Conservation (phyloP, 2,797 vertebrate genomes). For the Heteromormyrus szaboi region DNA sequence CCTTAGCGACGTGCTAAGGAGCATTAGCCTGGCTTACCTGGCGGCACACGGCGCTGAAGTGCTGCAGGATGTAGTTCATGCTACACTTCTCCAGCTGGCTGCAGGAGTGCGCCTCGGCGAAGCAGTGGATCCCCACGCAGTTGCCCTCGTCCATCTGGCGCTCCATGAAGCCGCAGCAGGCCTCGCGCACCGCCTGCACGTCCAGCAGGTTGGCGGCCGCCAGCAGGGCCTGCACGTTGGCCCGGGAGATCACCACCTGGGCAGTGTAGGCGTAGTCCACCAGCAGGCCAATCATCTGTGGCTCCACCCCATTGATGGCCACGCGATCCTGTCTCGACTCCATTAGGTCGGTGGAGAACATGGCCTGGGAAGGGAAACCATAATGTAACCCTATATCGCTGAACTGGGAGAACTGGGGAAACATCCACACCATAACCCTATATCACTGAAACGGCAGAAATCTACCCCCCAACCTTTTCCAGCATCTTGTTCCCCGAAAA, state of each 20-base stretch:
- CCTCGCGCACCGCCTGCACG: slow-evolving; percentile 68
- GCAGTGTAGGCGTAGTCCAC: slow-evolving; percentile 73
- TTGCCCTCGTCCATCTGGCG: slow-evolving; percentile 73
- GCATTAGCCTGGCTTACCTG: slow-evolving; percentile 50
- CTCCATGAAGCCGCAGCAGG: slow-evolving; percentile 72
- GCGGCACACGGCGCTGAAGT: slow-evolving; percentile 61
- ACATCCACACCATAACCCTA: neutral
- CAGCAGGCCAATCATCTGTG: slow-evolving; percentile 72
- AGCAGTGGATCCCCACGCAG: slow-evolving; percentile 76
- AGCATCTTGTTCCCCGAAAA: neutral
- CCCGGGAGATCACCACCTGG: slow-evolving; percentile 68
- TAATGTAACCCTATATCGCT: neutral
- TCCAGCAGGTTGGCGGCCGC: slow-evolving; percentile 72
- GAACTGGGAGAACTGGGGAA: neutral
- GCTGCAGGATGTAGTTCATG: slow-evolving; percentile 70
- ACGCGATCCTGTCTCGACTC: slow-evolving; percentile 72
- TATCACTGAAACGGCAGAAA: neutral
- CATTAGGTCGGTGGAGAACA: slow-evolving; percentile 71
- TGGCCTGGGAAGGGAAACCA: slow-evolving; percentile 47
- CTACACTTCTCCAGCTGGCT: slow-evolving; percentile 62
- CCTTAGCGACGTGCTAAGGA: neutral
- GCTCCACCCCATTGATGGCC: slow-evolving; percentile 71
- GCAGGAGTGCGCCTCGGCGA: slow-evolving; percentile 71
- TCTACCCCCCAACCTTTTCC: neutral
- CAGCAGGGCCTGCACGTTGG: slow-evolving; percentile 71